Base-by-base conservation (phyloP, 2,888 invertebrate genomes). In the Mythimna loreyi region DNA sequence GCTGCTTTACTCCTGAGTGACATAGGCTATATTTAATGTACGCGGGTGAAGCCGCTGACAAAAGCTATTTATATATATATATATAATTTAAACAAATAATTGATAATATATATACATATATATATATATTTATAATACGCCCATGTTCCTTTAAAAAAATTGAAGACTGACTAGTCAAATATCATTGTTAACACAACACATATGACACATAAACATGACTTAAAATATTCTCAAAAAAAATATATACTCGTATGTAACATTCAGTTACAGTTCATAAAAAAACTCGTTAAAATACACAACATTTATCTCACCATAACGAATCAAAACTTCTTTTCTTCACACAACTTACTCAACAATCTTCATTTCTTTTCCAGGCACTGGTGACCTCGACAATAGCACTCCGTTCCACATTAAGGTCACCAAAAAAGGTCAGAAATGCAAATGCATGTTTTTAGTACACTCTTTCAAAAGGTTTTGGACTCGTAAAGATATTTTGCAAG, bases 331-430 rank as follows among this genome's bases (percentile, higher is more conserved):
- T 50, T 64, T 81, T 60, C 40, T 28, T 30, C 8, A 28, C 8
- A 21, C n/a, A 28, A 21, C 52, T 7, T 9, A 19, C 36, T n/a
- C 30, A 13, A 33, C 53, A 47, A 45, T 23, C 8, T 68, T 61
- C 53, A 66, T 66, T 67, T 81, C 19, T 62, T 75, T 82, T 84
- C 58, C 82, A 82, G 84, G 84, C 82, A 83, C 67, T 33, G 40
- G 57, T 36, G 52, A 49, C 52, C 36, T 25, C 55, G 21, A 13
- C 13, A 67, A 11, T n/a, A 49, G 40, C 52, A 67, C 62, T 72
- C 40, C n/a, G 28, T 36, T 61, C 68, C 50, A 57, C 47, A 70
- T 65, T 75, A 75, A 78, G 79, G 60, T 67, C 53, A 71, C 69
- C 52, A 56, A 61, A 69, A 69, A 58, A 67, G 58, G 33, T 69